A percentile compares a stretch with the other conserved stretches of the same genome.
phyloP scores from a whole-genome alignment of 2,888 invertebrate species.

The Odontocerum albicorne region DNA sequence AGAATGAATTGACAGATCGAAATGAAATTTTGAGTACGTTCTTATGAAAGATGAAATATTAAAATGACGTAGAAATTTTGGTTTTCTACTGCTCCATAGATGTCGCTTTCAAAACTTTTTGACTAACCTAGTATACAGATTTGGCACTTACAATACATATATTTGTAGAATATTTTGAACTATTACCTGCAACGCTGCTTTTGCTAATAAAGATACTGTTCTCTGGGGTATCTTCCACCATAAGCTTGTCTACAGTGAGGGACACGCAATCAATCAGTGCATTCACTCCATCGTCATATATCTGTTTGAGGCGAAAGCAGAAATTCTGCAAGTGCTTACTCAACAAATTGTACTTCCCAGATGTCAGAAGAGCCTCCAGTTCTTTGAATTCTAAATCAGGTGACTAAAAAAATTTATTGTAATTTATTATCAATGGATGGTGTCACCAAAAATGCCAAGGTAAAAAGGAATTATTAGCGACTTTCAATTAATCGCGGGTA shows the following conservation, averaged over 20 bases:
- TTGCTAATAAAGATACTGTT: constrained; percentile 59
- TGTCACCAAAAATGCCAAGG: too few relatives aligned
- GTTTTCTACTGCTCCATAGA: too few relatives aligned
- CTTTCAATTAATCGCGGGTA: too few relatives aligned
- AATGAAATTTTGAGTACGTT: too few relatives aligned
- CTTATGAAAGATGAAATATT: too few relatives aligned
- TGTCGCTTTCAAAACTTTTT: too few relatives aligned
- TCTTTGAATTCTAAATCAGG: constrained; percentile 76
- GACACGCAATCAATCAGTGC: constrained; percentile 65
- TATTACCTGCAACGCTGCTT: constrained; percentile 66
- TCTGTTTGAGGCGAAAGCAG: constrained; percentile 58
- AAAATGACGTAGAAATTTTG: too few relatives aligned
- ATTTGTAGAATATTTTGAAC: background rate
- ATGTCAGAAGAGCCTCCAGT: constrained; percentile 64
- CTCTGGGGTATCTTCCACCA: constrained; percentile 56
- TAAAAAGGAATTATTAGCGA: too few relatives aligned
- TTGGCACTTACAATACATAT: too few relatives aligned
- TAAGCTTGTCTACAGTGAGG: constrained; percentile 60
- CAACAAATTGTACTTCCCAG: constrained; percentile 60
- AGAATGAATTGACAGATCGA: too few relatives aligned
- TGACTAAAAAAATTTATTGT: constrained; percentile 54
- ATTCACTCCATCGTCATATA: constrained; percentile 65
- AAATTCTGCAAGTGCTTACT: constrained; percentile 61
- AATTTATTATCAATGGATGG: too few relatives aligned
- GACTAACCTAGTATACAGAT: too few relatives aligned